phyloP scores from a whole-genome alignment of 37 sponge, comb jelly and placozoan genomes.

The Hormiphora californensis region DNA sequence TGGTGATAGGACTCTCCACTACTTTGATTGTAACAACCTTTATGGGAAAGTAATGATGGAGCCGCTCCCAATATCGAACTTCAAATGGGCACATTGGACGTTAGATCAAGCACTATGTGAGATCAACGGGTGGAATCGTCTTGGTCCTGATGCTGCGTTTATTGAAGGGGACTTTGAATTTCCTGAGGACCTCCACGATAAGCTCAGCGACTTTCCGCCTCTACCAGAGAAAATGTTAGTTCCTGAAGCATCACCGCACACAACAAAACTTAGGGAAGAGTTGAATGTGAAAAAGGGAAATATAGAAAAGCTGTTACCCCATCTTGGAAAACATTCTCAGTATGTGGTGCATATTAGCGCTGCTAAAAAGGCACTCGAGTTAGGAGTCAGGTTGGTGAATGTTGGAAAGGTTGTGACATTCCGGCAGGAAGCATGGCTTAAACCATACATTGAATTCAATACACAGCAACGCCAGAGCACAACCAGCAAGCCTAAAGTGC shows the following conservation, averaged over 20 bases:
- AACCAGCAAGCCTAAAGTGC: not conserved
- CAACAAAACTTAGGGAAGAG: not conserved
- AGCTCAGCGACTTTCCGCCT: not conserved
- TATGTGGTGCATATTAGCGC: not conserved
- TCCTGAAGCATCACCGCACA: not conserved
- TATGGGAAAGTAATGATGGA: not conserved
- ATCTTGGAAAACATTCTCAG: not conserved
- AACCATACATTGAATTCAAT: not conserved
- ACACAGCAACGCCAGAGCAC: not conserved
- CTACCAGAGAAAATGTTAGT: not conserved
- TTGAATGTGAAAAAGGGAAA: not conserved
- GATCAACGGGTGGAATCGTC: too few species aligned
- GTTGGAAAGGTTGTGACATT: not conserved
- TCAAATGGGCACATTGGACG: not conserved
- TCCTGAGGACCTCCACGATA: conserved; percentile 16
- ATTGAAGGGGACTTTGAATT: not conserved
- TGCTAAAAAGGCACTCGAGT: not conserved
- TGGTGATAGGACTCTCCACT: not conserved
- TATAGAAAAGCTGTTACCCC: not conserved
- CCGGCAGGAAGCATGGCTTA: not conserved
- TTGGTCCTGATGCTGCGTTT: not conserved
- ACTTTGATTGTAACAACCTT: conserved; percentile 18
- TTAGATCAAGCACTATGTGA: too few species aligned
- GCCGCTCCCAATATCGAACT: not conserved
- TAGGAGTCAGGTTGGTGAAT: not conserved